Evolutionary conservation across 2,113 vertebrate genomes (phyloP).

Genomic region (Scolopax mira): DNA sequence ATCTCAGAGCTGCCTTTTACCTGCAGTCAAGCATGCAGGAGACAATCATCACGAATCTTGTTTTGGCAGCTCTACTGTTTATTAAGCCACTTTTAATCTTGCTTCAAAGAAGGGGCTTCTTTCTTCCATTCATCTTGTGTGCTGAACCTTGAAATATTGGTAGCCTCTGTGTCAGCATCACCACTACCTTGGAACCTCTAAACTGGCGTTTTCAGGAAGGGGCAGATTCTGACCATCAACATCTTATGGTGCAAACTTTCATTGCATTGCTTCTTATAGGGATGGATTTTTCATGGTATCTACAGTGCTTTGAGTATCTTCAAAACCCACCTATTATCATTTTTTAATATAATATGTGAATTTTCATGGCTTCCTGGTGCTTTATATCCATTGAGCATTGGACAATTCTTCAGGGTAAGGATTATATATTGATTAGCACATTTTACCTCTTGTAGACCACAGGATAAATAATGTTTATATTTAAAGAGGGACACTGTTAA

Average conservation of each 20-base stretch:
- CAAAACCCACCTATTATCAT: neutral
- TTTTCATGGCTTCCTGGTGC: neutral
- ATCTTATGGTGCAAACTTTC: neutral
- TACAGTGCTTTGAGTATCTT: neutral
- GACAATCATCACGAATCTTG: fast-evolving
- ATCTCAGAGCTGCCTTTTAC: constrained; percentile 2
- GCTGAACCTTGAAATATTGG: neutral
- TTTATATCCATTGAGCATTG: neutral
- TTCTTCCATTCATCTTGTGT: neutral
- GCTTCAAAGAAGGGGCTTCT: neutral
- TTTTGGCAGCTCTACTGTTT: neutral
- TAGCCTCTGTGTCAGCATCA: neutral
- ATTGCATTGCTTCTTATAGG: neutral
- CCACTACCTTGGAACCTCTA: neutral
- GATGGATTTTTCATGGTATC: neutral
- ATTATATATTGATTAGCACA: neutral
- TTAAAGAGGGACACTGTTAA: neutral
- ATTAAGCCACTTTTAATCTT: neutral
- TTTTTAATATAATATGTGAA: too few species aligned
- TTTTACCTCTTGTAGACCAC: neutral
- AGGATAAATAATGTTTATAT: neutral
- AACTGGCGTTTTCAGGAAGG: neutral
- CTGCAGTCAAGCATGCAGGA: neutral
- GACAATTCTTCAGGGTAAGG: neutral
- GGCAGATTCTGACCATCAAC: neutral